phyloP scores from a whole-genome alignment of 1,140 invertebrate species.

The Euschistus heros region DNA sequence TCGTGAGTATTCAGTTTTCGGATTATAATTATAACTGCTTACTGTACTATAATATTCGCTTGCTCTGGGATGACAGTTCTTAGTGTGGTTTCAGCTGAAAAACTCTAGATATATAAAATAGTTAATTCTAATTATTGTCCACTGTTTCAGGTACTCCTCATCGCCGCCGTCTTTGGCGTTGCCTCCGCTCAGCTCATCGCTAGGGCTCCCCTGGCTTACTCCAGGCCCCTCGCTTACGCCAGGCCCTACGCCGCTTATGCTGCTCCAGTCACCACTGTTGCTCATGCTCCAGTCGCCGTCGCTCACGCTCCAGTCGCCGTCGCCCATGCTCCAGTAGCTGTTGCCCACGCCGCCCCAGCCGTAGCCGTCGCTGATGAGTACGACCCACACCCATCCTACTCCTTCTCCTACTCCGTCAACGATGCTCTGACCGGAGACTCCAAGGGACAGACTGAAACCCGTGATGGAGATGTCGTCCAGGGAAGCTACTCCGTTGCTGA shows the following conservation, averaged over 20 bases:
- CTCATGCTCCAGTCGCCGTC: too few relatives aligned
- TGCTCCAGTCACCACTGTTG: not conserved
- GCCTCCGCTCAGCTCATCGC: not conserved
- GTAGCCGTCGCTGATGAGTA: not conserved
- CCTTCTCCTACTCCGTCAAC: constrained; percentile 34
- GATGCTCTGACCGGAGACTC: constrained; percentile 32
- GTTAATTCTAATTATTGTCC: too few relatives aligned
- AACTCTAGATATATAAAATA: too few relatives aligned
- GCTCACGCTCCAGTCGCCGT: too few relatives aligned
- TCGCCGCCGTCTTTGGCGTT: not conserved
- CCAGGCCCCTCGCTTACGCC: too few relatives aligned
- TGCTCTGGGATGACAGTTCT: too few relatives aligned
- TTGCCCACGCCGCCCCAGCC: not conserved
- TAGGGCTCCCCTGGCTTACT: too few relatives aligned
- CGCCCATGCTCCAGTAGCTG: not conserved
- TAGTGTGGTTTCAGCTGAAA: too few relatives aligned
- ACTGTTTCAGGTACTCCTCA: too few relatives aligned
- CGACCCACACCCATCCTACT: constrained; percentile 29
- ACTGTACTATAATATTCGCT: too few relatives aligned
- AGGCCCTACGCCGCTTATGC: not conserved
- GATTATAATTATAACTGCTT: too few relatives aligned
- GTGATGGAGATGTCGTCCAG: constrained; percentile 28
- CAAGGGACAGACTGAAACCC: constrained; percentile 19
- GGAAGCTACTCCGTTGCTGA: constrained; percentile 29
- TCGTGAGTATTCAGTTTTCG: too few relatives aligned